Evolutionary conservation across 2,888 invertebrate genomes (phyloP), one percentile per base, ranked within the genome.

Genomic region (Coenonympha arcania): DNA sequence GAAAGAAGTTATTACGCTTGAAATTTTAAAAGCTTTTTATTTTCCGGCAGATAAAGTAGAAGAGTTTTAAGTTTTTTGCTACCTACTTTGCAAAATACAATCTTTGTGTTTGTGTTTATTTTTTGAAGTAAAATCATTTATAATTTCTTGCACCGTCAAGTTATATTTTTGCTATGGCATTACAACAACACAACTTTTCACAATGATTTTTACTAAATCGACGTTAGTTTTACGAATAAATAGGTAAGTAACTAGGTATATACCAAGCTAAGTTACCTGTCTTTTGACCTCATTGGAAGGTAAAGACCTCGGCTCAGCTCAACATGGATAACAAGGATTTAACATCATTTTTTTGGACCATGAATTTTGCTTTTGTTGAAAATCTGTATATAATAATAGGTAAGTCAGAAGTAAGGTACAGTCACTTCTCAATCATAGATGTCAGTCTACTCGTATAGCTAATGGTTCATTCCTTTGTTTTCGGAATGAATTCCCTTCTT

Each of bases 21-120:
- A 66, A 64, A 66, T 66, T 74, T 71, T 73, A 69, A 72, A 73
- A 70, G 70, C 70, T 70, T 69, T 69, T 65, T 60, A 65, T 66
- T 65, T 68, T 66, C 62, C 65, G 58, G 50, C 49, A 45, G 39
- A 56, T 53, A 51, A 40, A 57, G 50, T 52, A 45, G 41, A 30
- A 48, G 50, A 49, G 49, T 53, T 48, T 45, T 54, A 48, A 52
- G 47, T 31, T 28, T 52, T 42, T 46, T 54, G n/a, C n/a, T 56
- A 43, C 30, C 39, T 46, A 45, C 41, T 56, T 48, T 43, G 39
- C 28, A 50, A 47, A 48, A 50, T 50, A 31, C 44, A 45, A 33
- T 52, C 48, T 49, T 44, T 51, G 48, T 48, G 41, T 28, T 47
- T 50, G 24, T 48, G 41, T 28, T 47, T 50, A 19, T 40, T 46